Percentiles rank a stretch among this genome's conserved stretches.
Evolutionary conservation across 2,888 invertebrate genomes (phyloP).

Genomic region (Taphrorychus bicolor): DNA sequence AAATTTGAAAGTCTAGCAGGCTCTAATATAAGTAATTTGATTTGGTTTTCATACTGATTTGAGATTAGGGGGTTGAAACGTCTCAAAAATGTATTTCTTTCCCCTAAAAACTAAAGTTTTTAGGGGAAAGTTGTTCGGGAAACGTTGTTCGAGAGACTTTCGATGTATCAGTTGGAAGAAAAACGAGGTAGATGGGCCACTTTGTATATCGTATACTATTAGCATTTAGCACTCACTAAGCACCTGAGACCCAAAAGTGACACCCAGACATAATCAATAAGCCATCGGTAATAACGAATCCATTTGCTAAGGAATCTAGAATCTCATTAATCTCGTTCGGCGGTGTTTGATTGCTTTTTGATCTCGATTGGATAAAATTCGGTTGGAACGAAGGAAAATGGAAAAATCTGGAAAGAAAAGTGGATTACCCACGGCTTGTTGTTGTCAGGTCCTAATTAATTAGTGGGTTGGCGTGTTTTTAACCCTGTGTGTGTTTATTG

Average conservation of each 20-base stretch:
- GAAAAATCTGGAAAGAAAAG: slow-evolving; percentile 28
- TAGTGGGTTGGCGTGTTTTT: slow-evolving; percentile 10
- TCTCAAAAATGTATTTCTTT: no score
- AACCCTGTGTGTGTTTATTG: neutral
- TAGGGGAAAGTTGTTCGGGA: no score
- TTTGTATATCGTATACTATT: no score
- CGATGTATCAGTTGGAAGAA: no score
- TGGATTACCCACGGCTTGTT: slow-evolving; percentile 38
- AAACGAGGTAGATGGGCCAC: no score
- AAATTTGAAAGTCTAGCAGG: no score
- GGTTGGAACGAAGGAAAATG: slow-evolving; percentile 25
- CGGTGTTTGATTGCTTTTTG: slow-evolving; percentile 39
- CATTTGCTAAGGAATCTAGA: slow-evolving; percentile 20
- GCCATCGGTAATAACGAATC: slow-evolving; percentile 23
- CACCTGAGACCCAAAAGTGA: neutral
- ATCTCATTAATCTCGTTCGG: slow-evolving; percentile 31
- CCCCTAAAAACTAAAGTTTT: no score
- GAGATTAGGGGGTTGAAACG: no score
- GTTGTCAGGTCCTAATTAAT: slow-evolving; percentile 38
- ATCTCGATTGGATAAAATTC: slow-evolving; percentile 31
- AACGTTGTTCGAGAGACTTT: no score
- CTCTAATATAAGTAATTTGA: no score
- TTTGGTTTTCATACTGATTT: no score
- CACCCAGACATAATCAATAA: slow-evolving; percentile 14
- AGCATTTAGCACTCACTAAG: no score